Conservation (phyloP, 2,113 vertebrate species). For the Uria lomvia region DNA sequence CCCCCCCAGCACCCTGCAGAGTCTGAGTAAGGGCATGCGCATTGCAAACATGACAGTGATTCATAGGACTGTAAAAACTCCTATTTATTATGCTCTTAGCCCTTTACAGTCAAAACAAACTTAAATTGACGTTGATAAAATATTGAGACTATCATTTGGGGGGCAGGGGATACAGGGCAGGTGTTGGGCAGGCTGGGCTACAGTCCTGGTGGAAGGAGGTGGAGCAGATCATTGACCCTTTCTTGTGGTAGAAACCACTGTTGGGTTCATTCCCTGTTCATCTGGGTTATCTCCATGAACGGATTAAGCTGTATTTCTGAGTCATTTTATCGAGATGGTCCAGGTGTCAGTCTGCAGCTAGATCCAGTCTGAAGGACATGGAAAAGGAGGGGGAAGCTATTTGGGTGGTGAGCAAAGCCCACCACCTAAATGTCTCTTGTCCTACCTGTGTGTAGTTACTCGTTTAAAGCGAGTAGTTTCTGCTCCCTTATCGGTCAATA, state of each 20-base stretch:
- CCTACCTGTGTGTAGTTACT: not conserved
- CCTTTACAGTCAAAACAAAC: not conserved
- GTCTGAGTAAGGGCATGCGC: not conserved
- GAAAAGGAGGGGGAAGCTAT: not conserved
- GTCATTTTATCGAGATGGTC: not conserved
- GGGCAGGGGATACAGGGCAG: not conserved
- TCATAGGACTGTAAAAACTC: not conserved
- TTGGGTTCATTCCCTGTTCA: not conserved
- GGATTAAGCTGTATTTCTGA: not conserved
- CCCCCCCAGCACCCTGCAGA: not conserved
- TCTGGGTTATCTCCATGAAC: not conserved
- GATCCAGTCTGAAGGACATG: not conserved
- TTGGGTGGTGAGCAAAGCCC: not conserved
- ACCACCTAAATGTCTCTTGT: too few relatives aligned
- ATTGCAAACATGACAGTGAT: not conserved
- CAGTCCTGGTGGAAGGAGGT: not conserved
- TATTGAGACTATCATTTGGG: not conserved
- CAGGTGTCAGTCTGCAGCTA: not conserved
- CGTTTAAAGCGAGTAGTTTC: not conserved
- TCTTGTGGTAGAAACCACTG: not conserved
- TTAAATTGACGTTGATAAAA: not conserved
- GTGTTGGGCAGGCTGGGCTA: accelerated
- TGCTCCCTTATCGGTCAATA: not conserved
- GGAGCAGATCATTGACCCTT: not conserved
- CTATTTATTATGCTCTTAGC: not conserved